These are phyloP conservation scores for Zygaena filipendulae DNA, from an alignment of 2,888 invertebrate genomes.

Conservation along the genomic window DNA sequence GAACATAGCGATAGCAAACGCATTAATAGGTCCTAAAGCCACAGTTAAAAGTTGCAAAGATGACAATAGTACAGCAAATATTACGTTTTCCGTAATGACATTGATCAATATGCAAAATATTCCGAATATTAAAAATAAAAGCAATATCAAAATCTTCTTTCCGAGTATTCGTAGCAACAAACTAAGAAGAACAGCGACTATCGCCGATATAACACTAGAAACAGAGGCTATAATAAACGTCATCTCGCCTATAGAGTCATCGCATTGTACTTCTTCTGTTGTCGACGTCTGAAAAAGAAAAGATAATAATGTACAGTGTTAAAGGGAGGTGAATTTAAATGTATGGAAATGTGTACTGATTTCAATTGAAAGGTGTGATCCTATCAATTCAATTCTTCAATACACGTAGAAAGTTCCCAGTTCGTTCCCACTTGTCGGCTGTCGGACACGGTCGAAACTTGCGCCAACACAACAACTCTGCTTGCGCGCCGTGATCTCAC, in stretches of 20 bases:
- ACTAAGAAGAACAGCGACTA: slow-evolving; percentile 37
- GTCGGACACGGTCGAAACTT: too few species aligned
- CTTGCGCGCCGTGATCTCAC: too few species aligned
- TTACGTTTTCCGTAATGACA: slow-evolving; percentile 38
- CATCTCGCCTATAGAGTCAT: slow-evolving; percentile 37
- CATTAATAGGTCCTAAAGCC: slow-evolving; percentile 51
- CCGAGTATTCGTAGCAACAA: slow-evolving; percentile 42
- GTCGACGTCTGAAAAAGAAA: slow-evolving; percentile 27
- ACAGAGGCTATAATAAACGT: slow-evolving; percentile 44
- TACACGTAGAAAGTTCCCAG: too few species aligned
- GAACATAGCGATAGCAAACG: slow-evolving; percentile 52
- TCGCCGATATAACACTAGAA: slow-evolving; percentile 22
- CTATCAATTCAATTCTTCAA: too few species aligned
- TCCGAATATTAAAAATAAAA: slow-evolving; percentile 35
- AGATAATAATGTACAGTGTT: too few species aligned
- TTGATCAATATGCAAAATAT: slow-evolving; percentile 39
- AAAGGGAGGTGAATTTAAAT: too few species aligned
- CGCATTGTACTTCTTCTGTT: slow-evolving; percentile 25
- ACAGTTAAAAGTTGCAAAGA: slow-evolving; percentile 39
- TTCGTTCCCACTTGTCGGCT: too few species aligned
- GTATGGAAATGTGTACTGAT: too few species aligned
- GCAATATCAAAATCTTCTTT: slow-evolving; percentile 42
- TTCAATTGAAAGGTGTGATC: too few species aligned
- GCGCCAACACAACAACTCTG: too few species aligned
- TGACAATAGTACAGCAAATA: slow-evolving; percentile 45